Percentiles rank a stretch among this genome's conserved stretches.
These are phyloP conservation scores for Archips crataeganus DNA, from an alignment of 2,888 invertebrate species.

Conservation along the genomic window DNA sequence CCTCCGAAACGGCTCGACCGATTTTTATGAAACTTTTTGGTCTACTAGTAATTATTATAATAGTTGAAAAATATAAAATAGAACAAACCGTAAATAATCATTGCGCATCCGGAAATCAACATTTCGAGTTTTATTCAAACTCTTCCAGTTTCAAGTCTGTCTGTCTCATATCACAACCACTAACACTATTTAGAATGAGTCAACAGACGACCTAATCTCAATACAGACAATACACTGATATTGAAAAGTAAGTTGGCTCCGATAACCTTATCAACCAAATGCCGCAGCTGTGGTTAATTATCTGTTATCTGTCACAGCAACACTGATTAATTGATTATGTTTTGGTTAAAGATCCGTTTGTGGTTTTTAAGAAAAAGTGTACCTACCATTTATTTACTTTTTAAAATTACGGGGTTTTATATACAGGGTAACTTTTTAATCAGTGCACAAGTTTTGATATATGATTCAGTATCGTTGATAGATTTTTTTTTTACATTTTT, in stretches of 20 bases:
- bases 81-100: conserved; percentile 26
- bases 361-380: too few relatives aligned
- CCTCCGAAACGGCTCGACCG: too few relatives aligned
- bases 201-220: background rate
- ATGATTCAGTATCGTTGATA: too few relatives aligned
- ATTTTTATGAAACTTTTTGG: too few relatives aligned
- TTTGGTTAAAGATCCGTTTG: background rate
- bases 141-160: background rate
- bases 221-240: background rate
- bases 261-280: background rate
- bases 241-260: background rate
- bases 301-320: background rate
- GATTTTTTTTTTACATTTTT: too few relatives aligned
- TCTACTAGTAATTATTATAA: too few relatives aligned
- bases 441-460: too few relatives aligned
- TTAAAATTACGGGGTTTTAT: too few relatives aligned
- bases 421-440: too few relatives aligned
- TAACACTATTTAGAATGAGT: background rate
- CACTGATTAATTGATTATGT: background rate
- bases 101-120: conserved; percentile 17
- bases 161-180: background rate
- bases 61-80: background rate
- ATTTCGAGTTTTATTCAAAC: background rate
- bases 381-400: too few relatives aligned
- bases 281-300: conserved; percentile 7